A percentile compares a stretch with the other conserved stretches of the same genome.
These are phyloP conservation scores for Myrmecophaga tridactyla DNA, from an alignment of 2,113 vertebrate genomes.

Conservation along the genomic window DNA sequence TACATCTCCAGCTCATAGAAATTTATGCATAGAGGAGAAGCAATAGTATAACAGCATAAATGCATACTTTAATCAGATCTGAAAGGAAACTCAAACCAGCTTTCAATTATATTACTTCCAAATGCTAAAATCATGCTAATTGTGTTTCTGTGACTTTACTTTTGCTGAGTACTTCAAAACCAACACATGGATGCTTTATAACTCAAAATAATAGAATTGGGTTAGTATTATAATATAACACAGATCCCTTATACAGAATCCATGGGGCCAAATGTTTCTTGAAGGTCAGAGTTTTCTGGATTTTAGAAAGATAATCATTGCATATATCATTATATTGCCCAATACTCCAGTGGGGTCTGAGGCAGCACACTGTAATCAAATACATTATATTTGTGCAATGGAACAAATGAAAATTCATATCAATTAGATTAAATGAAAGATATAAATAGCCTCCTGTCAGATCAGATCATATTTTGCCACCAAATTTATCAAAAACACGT, in stretches of 20 bases:
- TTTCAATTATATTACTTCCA: neutral
- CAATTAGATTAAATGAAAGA: neutral
- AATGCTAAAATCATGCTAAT: slow-evolving; percentile 42
- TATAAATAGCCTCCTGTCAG: neutral
- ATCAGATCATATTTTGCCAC: neutral
- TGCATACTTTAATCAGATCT: neutral
- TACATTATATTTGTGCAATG: neutral
- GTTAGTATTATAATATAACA: slow-evolving; percentile 1
- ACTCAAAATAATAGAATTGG: slow-evolving; percentile 33
- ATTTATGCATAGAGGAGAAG: neutral
- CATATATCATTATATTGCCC: neutral
- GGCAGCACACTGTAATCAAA: neutral
- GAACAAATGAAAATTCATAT: slow-evolving; percentile 1
- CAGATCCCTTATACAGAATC: neutral
- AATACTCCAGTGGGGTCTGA: neutral
- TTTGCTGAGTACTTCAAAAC: slow-evolving; percentile 46
- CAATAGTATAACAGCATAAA: neutral
- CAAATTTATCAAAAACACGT: neutral
- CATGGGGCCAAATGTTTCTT: neutral
- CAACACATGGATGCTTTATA: slow-evolving; percentile 29
- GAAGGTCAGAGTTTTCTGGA: neutral
- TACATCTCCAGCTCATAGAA: neutral
- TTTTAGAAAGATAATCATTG: neutral
- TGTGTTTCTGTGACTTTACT: slow-evolving; percentile 13
- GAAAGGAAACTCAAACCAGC: neutral